These are phyloP conservation scores for Actias luna DNA, from an alignment of 2,888 invertebrate species.

Conservation along the genomic window DNA sequence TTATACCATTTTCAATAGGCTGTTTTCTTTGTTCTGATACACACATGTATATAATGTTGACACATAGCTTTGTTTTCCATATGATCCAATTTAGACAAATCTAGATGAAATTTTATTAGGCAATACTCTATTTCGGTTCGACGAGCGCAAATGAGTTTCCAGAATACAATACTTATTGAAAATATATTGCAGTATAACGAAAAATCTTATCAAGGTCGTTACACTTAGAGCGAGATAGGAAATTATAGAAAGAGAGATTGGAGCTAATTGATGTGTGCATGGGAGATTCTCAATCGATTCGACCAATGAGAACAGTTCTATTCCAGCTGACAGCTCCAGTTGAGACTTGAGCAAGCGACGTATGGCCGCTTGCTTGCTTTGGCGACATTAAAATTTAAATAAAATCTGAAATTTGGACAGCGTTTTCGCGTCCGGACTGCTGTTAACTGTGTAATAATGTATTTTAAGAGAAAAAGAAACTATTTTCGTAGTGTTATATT, in stretches of 20 bases:
- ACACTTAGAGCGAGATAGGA: conserved; percentile 54
- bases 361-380: conserved; percentile 56
- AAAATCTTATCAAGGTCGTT: conserved; percentile 61
- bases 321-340: conserved; percentile 78
- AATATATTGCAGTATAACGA: conserved; percentile 28
- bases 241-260: conserved; percentile 45
- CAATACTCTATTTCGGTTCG: neutral
- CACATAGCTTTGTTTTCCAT: conserved; percentile 72
- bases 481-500: conserved; percentile 78
- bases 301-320: conserved; percentile 68
- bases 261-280: conserved; percentile 50
- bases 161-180: conserved; percentile 21
- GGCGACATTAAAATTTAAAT: conserved; percentile 43
- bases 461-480: conserved; percentile 80
- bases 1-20: conserved; percentile 53
- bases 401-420: conserved; percentile 66
- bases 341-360: conserved; percentile 56
- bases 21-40: conserved; percentile 50
- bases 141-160: neutral
- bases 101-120: neutral
- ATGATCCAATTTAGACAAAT: conserved; percentile 54
- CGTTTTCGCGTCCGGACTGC: conserved; percentile 70
- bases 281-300: conserved; percentile 71
- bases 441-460: conserved; percentile 78
- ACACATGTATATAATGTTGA: conserved; percentile 57